phyloP scores from a whole-genome alignment of 2,888 invertebrate species.

The Sphaerophoria taeniata region DNA sequence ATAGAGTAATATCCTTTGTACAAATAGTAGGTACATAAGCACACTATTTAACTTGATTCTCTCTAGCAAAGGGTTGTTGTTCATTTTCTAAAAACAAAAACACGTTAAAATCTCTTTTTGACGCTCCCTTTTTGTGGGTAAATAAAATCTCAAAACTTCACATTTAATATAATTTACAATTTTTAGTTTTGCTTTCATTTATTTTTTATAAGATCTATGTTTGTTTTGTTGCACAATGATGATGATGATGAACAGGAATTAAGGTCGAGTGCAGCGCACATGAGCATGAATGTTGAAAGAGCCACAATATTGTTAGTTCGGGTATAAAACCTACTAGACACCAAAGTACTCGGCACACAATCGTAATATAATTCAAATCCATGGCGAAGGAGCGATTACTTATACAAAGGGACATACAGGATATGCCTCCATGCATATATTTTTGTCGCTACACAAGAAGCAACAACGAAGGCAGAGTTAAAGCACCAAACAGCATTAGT shows the following conservation, averaged over 20 bases:
- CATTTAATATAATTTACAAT: constrained; percentile 46
- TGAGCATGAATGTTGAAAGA: constrained; percentile 63
- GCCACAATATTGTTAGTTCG: constrained; percentile 65
- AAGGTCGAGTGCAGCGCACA: constrained; percentile 70
- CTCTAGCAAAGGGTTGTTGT: not conserved
- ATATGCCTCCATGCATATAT: constrained; percentile 68
- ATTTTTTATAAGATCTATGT: not conserved
- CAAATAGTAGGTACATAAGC: not conserved
- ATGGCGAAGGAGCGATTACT: constrained; percentile 69
- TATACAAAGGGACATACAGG: constrained; percentile 64
- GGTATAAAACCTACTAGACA: constrained; percentile 67
- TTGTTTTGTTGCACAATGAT: constrained; percentile 39
- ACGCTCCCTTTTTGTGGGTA: constrained; percentile 3
- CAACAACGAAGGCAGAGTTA: not conserved
- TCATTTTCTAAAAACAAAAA: constrained; percentile 3
- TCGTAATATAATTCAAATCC: constrained; percentile 73
- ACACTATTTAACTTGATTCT: no score
- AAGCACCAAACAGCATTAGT: constrained; percentile 38
- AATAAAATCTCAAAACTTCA: constrained; percentile 35
- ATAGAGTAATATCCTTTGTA: constrained; percentile 42
- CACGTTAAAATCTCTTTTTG: not conserved
- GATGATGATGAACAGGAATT: constrained; percentile 54
- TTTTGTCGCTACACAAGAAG: constrained; percentile 42
- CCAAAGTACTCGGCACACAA: constrained; percentile 70
- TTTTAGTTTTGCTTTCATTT: constrained; percentile 3